Evolutionary conservation across 2,888 invertebrate genomes (phyloP).

Genomic region (Netelia melanura): DNA sequence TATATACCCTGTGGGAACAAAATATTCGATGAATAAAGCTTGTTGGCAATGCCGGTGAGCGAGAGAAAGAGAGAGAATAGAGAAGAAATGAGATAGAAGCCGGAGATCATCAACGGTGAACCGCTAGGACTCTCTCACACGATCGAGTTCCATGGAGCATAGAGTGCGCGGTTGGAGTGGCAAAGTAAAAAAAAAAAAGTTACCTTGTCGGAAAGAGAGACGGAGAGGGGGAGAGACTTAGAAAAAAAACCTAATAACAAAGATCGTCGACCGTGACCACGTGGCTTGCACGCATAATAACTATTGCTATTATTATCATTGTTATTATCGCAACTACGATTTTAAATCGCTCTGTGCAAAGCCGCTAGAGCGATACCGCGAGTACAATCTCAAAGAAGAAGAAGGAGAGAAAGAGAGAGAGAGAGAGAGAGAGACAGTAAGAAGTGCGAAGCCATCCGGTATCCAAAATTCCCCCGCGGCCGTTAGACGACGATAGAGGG

Average conservation of each 20-base stretch:
- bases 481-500: neutral
- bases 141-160: slow-evolving; percentile 29
- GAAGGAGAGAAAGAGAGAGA: neutral
- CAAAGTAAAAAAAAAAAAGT: neutral
- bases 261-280: slow-evolving; percentile 51
- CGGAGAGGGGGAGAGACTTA: neutral
- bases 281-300: slow-evolving; percentile 17
- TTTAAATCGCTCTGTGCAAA: slow-evolving; percentile 13
- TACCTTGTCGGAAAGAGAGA: neutral
- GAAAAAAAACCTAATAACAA: slow-evolving; percentile 8
- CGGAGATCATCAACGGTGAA: slow-evolving; percentile 43
- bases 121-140: slow-evolving; percentile 29
- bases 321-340: slow-evolving; percentile 24
- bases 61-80: slow-evolving; percentile 36
- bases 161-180: neutral
- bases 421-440: neutral
- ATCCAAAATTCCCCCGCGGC: neutral
- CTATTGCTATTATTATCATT: slow-evolving; percentile 8
- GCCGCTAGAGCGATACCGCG: neutral
- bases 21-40: slow-evolving; percentile 48
- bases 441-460: neutral
- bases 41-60: slow-evolving; percentile 21
- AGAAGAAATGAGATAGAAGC: slow-evolving; percentile 36
- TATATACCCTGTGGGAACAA: slow-evolving; percentile 42
- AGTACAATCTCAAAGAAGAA: neutral